A percentile compares a stretch with the other conserved stretches of the same genome.
phyloP scores from a whole-genome alignment of 2,797 vertebrate genomes.

The Hypotaenidia philippensis region DNA sequence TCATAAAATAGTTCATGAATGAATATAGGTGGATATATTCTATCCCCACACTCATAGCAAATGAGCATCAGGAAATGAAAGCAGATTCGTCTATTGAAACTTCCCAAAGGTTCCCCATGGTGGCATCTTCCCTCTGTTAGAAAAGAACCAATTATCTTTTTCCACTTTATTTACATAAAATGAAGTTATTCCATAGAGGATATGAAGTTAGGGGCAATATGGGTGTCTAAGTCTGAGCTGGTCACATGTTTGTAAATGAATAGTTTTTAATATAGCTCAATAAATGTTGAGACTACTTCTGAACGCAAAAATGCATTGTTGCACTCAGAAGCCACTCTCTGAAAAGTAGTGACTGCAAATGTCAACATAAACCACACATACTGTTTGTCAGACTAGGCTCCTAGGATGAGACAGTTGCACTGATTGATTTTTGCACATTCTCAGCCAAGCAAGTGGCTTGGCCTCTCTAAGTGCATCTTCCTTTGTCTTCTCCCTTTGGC shows the following conservation, averaged over 20 bases:
- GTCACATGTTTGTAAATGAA: background rate
- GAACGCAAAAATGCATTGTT: background rate
- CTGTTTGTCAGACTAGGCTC: background rate
- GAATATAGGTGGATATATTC: background rate
- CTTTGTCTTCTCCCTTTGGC: background rate
- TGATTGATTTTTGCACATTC: background rate
- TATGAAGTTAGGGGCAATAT: background rate
- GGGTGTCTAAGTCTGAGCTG: background rate
- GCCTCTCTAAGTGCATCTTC: background rate
- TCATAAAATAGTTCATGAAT: conserved; percentile 28
- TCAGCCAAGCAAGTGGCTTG: background rate
- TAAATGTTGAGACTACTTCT: background rate
- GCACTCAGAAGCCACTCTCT: background rate
- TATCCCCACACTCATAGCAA: background rate
- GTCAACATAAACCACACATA: accelerated
- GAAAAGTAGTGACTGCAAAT: background rate
- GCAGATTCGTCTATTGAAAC: background rate
- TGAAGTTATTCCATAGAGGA: background rate
- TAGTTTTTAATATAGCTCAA: background rate
- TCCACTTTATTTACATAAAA: background rate
- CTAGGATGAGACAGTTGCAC: background rate
- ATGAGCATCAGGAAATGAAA: conserved; percentile 1
- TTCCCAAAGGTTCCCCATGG: background rate
- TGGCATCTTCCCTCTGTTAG: background rate
- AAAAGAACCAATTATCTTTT: accelerated